Evolutionary conservation across 2,113 vertebrate species (phyloP).

Genomic region (Bothrops jararaca): DNA sequence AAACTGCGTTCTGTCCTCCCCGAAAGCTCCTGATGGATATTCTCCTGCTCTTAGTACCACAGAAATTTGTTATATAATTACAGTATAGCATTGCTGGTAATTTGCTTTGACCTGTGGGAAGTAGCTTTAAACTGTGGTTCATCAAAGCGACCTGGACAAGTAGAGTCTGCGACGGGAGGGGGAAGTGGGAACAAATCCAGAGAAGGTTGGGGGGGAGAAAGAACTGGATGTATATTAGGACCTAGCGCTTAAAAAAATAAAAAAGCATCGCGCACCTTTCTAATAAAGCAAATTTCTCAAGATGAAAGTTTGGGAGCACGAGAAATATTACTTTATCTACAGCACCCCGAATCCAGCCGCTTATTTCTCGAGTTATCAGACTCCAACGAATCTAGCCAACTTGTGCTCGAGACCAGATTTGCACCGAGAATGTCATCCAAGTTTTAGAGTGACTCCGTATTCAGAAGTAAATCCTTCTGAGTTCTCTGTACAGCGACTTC

Average conservation of each 20-base stretch:
- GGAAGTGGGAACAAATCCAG: background rate
- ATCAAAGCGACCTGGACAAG: background rate
- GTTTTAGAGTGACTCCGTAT: background rate
- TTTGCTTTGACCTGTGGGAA: background rate
- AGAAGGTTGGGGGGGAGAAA: background rate
- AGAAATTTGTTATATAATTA: background rate
- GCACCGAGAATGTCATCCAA: background rate
- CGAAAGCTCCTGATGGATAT: background rate
- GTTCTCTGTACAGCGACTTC: background rate
- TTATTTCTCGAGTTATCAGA: background rate
- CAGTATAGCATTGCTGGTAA: background rate
- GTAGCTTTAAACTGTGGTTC: no score
- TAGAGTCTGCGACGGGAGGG: background rate
- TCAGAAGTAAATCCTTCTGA: background rate
- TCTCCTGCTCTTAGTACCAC: background rate
- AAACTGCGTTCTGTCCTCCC: background rate
- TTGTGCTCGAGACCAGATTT: background rate
- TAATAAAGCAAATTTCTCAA: background rate
- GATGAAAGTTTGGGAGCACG: background rate
- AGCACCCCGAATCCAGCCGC: background rate
- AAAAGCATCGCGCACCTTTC: background rate
- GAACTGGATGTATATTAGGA: background rate
- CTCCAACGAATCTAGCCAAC: background rate
- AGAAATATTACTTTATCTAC: background rate
- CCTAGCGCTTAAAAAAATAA: background rate